Conservation (phyloP, 2,888 invertebrate genomes). For the Hirtodrosophila duncani region DNA sequence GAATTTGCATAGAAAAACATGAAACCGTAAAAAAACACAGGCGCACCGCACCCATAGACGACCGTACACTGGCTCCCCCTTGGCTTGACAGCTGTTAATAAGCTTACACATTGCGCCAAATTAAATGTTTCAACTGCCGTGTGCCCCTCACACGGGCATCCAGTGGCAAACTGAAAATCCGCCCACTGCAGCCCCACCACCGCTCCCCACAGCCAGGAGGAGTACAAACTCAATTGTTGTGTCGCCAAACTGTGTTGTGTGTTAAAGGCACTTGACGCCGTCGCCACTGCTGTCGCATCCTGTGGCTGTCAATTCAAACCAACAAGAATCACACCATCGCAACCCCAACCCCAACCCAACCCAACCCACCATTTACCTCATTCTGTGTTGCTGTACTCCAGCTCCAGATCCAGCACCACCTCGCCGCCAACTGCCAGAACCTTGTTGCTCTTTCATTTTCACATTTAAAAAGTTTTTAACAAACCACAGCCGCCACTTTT, state of each 20-base stretch:
- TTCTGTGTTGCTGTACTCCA: too few species aligned
- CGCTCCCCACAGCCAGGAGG: conserved; percentile 1
- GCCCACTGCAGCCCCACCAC: background rate
- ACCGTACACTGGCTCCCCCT: background rate
- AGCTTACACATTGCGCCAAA: conserved; percentile 63
- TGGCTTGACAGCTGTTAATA: conserved; percentile 53
- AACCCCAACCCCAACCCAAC: background rate
- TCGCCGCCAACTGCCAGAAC: conserved; percentile 1
- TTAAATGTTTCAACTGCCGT: conserved; percentile 62
- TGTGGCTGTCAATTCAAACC: conserved; percentile 64
- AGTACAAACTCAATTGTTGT: conserved; percentile 64
- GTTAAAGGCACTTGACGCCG: conserved; percentile 63
- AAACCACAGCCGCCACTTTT: conserved; percentile 36
- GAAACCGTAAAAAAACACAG: conserved; percentile 25
- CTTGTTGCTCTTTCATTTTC: conserved; percentile 74
- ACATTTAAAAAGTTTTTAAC: conserved; percentile 64
- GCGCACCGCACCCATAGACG: background rate
- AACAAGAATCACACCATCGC: background rate
- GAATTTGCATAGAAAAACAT: conserved; percentile 68
- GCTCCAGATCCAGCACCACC: background rate
- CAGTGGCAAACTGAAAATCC: background rate
- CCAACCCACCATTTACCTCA: too few species aligned
- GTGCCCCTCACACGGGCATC: background rate
- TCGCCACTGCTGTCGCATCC: conserved; percentile 37
- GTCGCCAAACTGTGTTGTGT: conserved; percentile 63